Base-by-base conservation (phyloP, 2,113 vertebrate species). In the Callocephalon fimbriatum region DNA sequence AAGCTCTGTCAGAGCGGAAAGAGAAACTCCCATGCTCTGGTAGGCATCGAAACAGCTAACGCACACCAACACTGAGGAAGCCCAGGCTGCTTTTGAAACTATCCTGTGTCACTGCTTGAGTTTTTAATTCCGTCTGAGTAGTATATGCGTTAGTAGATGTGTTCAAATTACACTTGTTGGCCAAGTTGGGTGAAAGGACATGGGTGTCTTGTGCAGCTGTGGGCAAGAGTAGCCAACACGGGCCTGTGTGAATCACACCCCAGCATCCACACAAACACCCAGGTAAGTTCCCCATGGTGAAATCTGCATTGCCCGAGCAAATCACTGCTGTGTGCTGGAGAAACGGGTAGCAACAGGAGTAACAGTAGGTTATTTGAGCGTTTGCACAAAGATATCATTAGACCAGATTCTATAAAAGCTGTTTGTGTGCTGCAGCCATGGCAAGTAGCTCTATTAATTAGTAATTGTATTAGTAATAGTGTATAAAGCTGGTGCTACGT, bases 221-320 rank as follows among this genome's bases (percentile, higher is more conserved):
- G 63, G 45, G 58, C 0, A 3, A 37, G 44, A 68, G 31, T 32
- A 76, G 74, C 51, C 31, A 8, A 23, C 3, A 3, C 51, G 72
- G 38, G 26, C 7, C 35, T 47, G 7, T 3, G 3, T 0, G 1
- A 32, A 14, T 70, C 1, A 0, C 3, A 0, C 22, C 44, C 37
- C 20, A 0, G 38, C 4, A 0, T 59, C 29, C 62, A 54, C 56
- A 35, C 38, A 38, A 42, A 22, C 63, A 80, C 17, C 38, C n/a
- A 23, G 13, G 12, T 14, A 10, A 32, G 68, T 31, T 45, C 31
- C 29, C 10, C 1, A 1, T 25, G 50, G 35, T 50, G 40, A 44
- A 74, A 51, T 7, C 44, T 59, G 48, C 10, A 6, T 31, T 48
- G 61, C 35, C 66, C 23, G 25, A 40, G 25, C 38, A 68, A 42